These are phyloP conservation scores for Arrhamphus sclerolepis DNA, from an alignment of 2,797 vertebrate genomes.

Conservation along the genomic window DNA sequence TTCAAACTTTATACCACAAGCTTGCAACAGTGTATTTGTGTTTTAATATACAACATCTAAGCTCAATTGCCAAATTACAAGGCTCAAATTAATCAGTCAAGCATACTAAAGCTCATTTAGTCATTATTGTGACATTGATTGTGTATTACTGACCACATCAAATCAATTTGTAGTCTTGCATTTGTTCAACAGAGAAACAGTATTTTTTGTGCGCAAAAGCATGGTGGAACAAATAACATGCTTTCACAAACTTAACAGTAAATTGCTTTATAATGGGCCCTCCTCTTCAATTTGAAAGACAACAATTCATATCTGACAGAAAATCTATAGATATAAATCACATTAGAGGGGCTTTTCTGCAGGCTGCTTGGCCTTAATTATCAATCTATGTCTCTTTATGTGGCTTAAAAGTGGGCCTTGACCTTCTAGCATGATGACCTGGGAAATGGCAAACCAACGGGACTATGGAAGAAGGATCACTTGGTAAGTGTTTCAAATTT, in stretches of 20 bases:
- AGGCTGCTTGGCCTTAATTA: slow-evolving; percentile 89
- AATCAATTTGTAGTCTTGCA: slow-evolving; percentile 57
- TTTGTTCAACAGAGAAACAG: slow-evolving; percentile 25
- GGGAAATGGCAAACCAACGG: slow-evolving; percentile 30
- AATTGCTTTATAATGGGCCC: slow-evolving; percentile 91
- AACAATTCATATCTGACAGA: slow-evolving; percentile 97
- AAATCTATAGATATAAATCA: slow-evolving; percentile 99
- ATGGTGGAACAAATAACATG: slow-evolving; percentile 59
- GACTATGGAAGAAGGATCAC: slow-evolving; percentile 72
- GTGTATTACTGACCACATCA: slow-evolving; percentile 39
- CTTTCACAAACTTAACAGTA: slow-evolving; percentile 81
- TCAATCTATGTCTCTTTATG: slow-evolving; percentile 97
- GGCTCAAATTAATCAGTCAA: slow-evolving; percentile 13
- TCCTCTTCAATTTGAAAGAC: slow-evolving; percentile 91
- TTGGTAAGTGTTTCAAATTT: slow-evolving; percentile 70
- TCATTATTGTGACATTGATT: slow-evolving; percentile 44
- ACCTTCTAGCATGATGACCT: slow-evolving; percentile 86
- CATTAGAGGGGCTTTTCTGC: slow-evolving; percentile 91
- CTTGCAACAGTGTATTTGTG: not conserved
- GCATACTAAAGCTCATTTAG: slow-evolving; percentile 46
- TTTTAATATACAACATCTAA: not conserved
- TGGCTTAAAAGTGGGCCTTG: slow-evolving; percentile 90
- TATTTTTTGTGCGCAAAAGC: slow-evolving; percentile 35
- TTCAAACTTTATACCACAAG: not conserved
- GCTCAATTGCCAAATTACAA: slow-evolving; percentile 16